Evolutionary conservation across 2,113 vertebrate genomes (phyloP), one percentile per base, ranked within the genome.

Genomic region (Melanocharis versteri): DNA sequence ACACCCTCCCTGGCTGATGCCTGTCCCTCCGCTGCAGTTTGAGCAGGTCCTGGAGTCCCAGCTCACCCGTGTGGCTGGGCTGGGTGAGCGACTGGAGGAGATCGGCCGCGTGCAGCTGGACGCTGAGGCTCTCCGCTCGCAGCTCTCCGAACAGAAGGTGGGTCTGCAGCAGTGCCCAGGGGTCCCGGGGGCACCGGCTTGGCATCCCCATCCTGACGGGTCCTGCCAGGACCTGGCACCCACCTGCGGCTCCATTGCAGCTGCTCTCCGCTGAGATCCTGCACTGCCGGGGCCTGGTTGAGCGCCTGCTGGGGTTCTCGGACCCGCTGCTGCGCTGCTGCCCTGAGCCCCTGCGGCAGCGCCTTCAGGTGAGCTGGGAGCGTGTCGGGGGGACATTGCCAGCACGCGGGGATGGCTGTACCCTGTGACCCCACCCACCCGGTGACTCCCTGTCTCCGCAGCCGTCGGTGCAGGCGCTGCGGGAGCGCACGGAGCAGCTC

Each of bases 81-180:
- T 98, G 2, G 88, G 86, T 0, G 54, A 93, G 81, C 97, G 93
- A 15, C 96, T 99, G 83, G 98, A 98, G 61, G 96, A 97, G 47
- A 90, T 98, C 9, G 96, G 97, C 85, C 95, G 42, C 1, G 96
- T 98, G 45, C 79, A 93, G 61, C 96, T 99, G 91, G 97, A 99
- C 1, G 26, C 97, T 12, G 80, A 93, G 4, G 56, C 97, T 27
- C 97, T 99, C 66, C 54, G 92, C 66, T 88, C 96, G 4, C 98
- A 99, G 88, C 98, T 99, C 23, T 84, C 97, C 3, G 97, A 98
- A 13, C 98, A 99, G 83, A 99, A 99, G 98, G 99, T 99, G 30
- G 44, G 88, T 53, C 27, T 3, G 33, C 42, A 5, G 30, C 3
- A 3, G n/a, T 2, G 60, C 18, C 19, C 16, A 5, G 66, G n/a